A percentile compares a stretch with the other conserved stretches of the same genome.
phyloP scores from a whole-genome alignment of 2,113 vertebrate genomes.

The Archilochus colubris region DNA sequence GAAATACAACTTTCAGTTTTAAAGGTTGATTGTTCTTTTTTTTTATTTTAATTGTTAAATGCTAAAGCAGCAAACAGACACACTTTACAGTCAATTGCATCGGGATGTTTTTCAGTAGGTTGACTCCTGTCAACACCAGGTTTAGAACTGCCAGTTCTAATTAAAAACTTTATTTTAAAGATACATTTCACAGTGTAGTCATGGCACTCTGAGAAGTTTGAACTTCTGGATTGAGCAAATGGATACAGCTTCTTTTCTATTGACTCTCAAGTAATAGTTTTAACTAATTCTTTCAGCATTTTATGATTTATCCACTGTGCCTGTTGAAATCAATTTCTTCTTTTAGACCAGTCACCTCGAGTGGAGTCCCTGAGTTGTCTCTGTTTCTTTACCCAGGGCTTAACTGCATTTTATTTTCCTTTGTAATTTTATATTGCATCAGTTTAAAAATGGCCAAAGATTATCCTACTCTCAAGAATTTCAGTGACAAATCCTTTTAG shows the following conservation, averaged over 20 bases:
- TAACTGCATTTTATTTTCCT: constrained; percentile 12
- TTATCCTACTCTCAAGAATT: constrained; percentile 8
- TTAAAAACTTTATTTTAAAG: constrained; percentile 72
- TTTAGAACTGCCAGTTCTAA: constrained; percentile 70
- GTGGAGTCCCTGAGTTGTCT: not conserved
- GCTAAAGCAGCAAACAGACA: constrained; percentile 3
- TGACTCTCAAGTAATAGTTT: not conserved
- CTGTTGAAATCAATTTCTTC: not conserved
- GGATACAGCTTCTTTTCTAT: constrained; percentile 6
- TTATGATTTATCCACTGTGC: not conserved
- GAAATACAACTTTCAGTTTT: constrained; percentile 42
- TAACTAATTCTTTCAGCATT: constrained; percentile 12
- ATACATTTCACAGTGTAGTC: constrained; percentile 66
- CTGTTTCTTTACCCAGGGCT: not conserved
- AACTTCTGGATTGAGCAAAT: constrained; percentile 11
- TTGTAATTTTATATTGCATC: constrained; percentile 1
- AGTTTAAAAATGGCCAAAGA: constrained; percentile 11
- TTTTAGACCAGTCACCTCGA: not conserved
- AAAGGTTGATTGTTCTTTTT: not conserved
- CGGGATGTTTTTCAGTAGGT: constrained; percentile 31
- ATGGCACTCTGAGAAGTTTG: constrained; percentile 22
- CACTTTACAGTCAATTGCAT: constrained; percentile 42
- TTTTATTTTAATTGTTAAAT: constrained; percentile 15
- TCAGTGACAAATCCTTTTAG: constrained; percentile 21
- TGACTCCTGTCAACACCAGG: constrained; percentile 55